A percentile compares a stretch with the other conserved stretches of the same genome.
Evolutionary conservation across 2,888 invertebrate species (phyloP).

Genomic region (Microctonus brassicae): DNA sequence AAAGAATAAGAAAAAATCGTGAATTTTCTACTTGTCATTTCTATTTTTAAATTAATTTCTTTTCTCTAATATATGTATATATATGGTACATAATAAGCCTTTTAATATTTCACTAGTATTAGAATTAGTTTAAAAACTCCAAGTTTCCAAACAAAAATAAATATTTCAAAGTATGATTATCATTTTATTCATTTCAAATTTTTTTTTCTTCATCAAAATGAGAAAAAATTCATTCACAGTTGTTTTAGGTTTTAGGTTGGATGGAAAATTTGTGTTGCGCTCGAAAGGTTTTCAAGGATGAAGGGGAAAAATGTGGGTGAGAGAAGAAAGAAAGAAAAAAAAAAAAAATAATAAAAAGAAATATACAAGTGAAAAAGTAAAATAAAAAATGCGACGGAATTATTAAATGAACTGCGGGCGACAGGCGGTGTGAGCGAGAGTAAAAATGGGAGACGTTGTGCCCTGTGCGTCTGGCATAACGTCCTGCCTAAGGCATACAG

Average conservation of each 20-base stretch:
- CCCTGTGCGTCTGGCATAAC: conserved; percentile 34
- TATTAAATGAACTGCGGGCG: conserved; percentile 46
- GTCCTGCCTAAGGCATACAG: conserved; percentile 25
- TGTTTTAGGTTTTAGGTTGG: not conserved
- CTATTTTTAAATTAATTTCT: not conserved
- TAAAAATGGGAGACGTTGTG: conserved; percentile 20
- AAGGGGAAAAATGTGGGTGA: not conserved
- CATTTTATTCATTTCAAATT: no score
- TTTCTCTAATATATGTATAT: no score
- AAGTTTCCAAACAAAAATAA: no score
- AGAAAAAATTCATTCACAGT: not conserved
- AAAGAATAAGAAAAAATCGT: no score
- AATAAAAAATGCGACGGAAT: conserved; percentile 34
- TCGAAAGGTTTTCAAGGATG: not conserved
- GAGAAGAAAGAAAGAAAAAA: not conserved
- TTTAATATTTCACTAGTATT: no score
- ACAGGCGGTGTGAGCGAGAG: conserved; percentile 30
- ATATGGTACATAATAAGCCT: no score
- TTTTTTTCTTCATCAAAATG: not conserved
- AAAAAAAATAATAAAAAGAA: no score
- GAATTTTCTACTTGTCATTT: not conserved
- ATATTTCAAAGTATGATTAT: no score
- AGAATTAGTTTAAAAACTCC: no score
- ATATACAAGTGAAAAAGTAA: no score
- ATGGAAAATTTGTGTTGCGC: not conserved